Conservation (phyloP, 2,888 invertebrate species). For the Lymantria dispar region DNA sequence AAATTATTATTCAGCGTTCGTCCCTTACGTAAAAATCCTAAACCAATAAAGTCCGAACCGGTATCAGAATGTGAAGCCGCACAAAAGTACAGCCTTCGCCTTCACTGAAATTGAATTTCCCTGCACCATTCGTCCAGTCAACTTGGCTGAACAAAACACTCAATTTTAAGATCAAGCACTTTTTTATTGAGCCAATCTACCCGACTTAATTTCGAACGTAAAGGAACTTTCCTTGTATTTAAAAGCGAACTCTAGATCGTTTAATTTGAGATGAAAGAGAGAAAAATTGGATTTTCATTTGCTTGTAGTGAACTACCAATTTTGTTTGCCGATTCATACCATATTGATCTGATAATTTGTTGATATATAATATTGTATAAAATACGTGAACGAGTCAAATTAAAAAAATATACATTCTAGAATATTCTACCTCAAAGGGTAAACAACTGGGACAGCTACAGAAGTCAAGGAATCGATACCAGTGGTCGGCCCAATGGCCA, state of each 20-base stretch:
- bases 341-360: no score
- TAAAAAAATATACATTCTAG: no score
- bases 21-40: conserved; percentile 31
- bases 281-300: not conserved
- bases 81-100: conserved; percentile 30
- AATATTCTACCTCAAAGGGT: no score
- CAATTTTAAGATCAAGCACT: conserved; percentile 56
- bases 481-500: no score
- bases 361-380: no score
- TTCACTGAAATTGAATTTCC: conserved; percentile 42
- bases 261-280: conserved; percentile 5
- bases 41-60: conserved; percentile 37
- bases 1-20: conserved; percentile 34
- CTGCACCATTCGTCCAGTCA: conserved; percentile 37
- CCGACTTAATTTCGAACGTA: conserved; percentile 29
- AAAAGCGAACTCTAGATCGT: conserved; percentile 15
- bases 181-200: conserved; percentile 45
- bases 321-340: no score
- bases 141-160: conserved; percentile 55
- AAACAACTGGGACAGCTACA: no score
- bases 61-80: conserved; percentile 24
- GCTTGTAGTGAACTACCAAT: not conserved
- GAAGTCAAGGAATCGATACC: no score
- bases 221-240: conserved; percentile 20
- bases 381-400: no score